Evolutionary conservation across 2,888 invertebrate genomes (phyloP).

Genomic region (Euzophera pinguis): DNA sequence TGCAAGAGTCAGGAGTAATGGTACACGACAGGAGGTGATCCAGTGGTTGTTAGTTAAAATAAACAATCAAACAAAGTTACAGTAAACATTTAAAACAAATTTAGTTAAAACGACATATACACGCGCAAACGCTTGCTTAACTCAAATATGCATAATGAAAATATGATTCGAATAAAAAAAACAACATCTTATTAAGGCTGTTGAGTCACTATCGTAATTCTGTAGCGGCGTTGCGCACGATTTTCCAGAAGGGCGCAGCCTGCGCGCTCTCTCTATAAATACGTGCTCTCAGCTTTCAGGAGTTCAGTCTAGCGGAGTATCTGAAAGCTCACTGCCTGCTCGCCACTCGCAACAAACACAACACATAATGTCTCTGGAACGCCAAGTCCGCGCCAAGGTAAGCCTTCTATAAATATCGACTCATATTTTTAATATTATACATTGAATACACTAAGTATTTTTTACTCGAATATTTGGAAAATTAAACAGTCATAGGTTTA

Average conservation of each 20-base stretch:
- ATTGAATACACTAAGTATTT: neutral
- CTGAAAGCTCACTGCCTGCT: slow-evolving; percentile 51
- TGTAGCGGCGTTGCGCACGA: slow-evolving; percentile 42
- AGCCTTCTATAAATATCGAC: neutral
- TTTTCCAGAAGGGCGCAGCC: slow-evolving; percentile 74
- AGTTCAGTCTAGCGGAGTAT: slow-evolving; percentile 73
- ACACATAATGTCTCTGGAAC: slow-evolving; percentile 92
- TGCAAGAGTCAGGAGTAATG: too few species aligned
- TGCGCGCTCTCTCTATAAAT: slow-evolving; percentile 67
- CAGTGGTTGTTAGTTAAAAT: too few species aligned
- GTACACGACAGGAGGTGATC: too few species aligned
- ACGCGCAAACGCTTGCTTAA: too few species aligned
- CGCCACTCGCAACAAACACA: slow-evolving; percentile 42
- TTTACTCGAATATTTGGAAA: too few species aligned
- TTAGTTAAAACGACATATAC: too few species aligned
- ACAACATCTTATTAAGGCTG: slow-evolving; percentile 36
- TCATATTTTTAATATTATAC: neutral
- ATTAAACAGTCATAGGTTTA: too few species aligned
- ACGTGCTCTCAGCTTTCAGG: slow-evolving; percentile 61
- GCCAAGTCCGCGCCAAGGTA: slow-evolving; percentile 94
- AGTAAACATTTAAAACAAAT: too few species aligned
- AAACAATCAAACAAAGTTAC: too few species aligned
- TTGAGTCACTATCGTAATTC: slow-evolving; percentile 71
- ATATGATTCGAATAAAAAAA: slow-evolving; percentile 8
- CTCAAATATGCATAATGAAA: neutral